Evolutionary conservation across 1,140 invertebrate genomes (phyloP), one percentile per base, ranked within the genome.

Genomic region (Phymastichus coffea): DNA sequence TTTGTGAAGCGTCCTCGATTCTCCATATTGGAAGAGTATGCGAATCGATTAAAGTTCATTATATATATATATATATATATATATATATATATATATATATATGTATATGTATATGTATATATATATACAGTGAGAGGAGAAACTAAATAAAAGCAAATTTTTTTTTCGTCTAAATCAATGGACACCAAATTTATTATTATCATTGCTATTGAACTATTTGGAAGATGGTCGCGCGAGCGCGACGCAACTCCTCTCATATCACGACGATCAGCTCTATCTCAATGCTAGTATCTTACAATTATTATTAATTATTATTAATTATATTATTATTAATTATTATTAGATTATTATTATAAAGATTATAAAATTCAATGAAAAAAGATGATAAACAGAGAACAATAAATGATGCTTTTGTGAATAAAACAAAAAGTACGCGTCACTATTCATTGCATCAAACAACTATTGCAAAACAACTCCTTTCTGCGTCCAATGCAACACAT

Each of bases 361-460:
- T 78, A 78, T 79, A 53, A 71, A 78, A 76, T 77, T 79, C 76
- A 77, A 76, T 77, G 12, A 49, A 61, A 51, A 52, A 28, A 57
- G 70, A 72, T 75, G 67, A 76, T 72, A 76, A 65, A 75, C 68
- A 74, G 68, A 75, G 71, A 62, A 75, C 68, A 80, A 80, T 80
- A 79, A 79, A 79, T 66, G 72, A 79, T 79, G 78, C 76, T 80
- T 79, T 79, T 80, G 74, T 78, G 75, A 80, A 70, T 78, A 79
- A 70, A 70, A 77, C 65, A 53, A 68, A 65, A 66, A 48, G 62
- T 63, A 67, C 68, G 67, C 54, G 63, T 67, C 52, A 55, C 65
- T 56, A 49, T 62, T 67, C 57, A 67, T 66, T 60, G 53, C n/a
- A 49, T 59, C 56, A 26, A 55, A 63, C 35, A 28, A 59, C 28